These are phyloP conservation scores for Temnothorax rugatulus DNA, from an alignment of 2,888 invertebrate species.

Conservation along the genomic window DNA sequence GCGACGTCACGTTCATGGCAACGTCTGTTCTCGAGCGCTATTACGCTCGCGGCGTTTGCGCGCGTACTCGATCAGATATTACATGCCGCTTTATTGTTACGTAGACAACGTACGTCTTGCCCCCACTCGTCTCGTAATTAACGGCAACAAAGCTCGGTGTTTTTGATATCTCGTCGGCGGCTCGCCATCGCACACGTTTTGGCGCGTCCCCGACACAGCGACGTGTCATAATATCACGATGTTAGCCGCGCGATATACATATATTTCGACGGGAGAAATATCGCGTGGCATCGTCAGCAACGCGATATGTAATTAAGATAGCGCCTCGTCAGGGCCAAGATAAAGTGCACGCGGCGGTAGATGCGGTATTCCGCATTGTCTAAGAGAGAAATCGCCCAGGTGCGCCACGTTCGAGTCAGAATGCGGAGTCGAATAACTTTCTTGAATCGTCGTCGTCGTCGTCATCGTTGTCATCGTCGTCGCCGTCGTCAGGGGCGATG, in stretches of 20 bases:
- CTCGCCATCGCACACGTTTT: slow-evolving; percentile 1
- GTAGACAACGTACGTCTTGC: slow-evolving; percentile 33
- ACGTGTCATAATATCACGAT: slow-evolving; percentile 32
- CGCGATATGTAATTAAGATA: slow-evolving; percentile 77
- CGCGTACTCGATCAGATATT: slow-evolving; percentile 36
- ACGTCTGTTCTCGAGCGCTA: slow-evolving; percentile 35
- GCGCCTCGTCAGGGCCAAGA: slow-evolving; percentile 67
- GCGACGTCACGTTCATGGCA: slow-evolving; percentile 30
- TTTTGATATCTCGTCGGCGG: slow-evolving; percentile 5
- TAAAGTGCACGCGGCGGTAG: slow-evolving; percentile 67
- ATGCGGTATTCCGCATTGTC: slow-evolving; percentile 58
- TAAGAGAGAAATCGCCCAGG: slow-evolving; percentile 63
- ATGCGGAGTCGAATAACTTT: slow-evolving; percentile 38
- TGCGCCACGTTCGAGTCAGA: slow-evolving; percentile 48
- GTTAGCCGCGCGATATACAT: slow-evolving; percentile 18
- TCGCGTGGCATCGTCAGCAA: slow-evolving; percentile 56
- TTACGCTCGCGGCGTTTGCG: slow-evolving; percentile 38
- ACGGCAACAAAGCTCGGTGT: slow-evolving; percentile 10
- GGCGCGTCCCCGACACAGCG: not conserved
- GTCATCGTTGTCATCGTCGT: not conserved
- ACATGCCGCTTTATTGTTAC: slow-evolving; percentile 37
- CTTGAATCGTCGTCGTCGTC: slow-evolving; percentile 31
- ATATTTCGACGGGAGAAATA: slow-evolving; percentile 42
- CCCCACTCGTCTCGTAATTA: slow-evolving; percentile 38
- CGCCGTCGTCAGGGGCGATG: slow-evolving; percentile 30